These are phyloP conservation scores for Microcebus ravelobensis DNA, from an alignment of 2,113 vertebrate species.

Conservation along the genomic window DNA sequence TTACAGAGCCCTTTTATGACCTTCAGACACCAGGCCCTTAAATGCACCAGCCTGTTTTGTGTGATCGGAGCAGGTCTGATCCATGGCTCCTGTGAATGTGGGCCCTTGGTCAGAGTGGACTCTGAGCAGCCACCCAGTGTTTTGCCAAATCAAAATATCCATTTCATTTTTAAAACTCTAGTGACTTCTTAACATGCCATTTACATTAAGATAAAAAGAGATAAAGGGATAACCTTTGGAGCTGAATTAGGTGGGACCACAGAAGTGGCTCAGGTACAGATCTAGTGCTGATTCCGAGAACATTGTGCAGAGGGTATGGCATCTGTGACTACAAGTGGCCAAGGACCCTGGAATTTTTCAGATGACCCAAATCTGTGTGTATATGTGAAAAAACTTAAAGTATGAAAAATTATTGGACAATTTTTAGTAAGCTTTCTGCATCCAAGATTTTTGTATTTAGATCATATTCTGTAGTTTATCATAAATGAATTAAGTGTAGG, in stretches of 20 bases:
- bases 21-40: too few relatives aligned
- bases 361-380: not conserved
- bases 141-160: not conserved
- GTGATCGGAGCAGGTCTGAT: not conserved
- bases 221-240: not conserved
- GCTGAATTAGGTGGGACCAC: not conserved
- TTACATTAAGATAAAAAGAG: not conserved
- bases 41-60: not conserved
- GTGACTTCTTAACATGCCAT: not conserved
- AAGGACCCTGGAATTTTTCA: not conserved
- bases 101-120: not conserved
- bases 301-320: rapidly evolving
- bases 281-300: not conserved
- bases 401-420: not conserved
- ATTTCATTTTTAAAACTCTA: not conserved
- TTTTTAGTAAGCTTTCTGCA: not conserved
- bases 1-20: not conserved
- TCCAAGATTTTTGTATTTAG: not conserved
- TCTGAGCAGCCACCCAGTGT: not conserved
- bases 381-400: not conserved
- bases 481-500: not conserved
- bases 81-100: not conserved
- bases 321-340: not conserved
- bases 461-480: not conserved
- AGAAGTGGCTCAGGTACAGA: not conserved